Base-by-base conservation (phyloP, 2,888 invertebrate genomes). In the Nudaria mundana region DNA sequence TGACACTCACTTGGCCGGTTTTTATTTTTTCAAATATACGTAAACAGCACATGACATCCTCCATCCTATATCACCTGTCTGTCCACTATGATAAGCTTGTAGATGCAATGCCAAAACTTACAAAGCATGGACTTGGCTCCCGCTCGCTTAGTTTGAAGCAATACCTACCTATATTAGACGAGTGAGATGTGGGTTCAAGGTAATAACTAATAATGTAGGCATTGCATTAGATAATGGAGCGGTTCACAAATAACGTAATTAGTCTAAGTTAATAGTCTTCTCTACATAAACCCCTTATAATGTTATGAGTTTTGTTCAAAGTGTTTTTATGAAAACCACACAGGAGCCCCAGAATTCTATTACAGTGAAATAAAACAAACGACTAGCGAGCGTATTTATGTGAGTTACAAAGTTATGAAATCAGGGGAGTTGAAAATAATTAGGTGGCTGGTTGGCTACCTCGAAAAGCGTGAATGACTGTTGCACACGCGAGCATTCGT, bases 401-500 rank as follows among this genome's bases (percentile, higher is more conserved):
- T 64, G 60, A 63, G 56, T 61, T 58, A 63, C 62, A 64, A 75
- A 71, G 57, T 77, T 70, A 66, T 74, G 70, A 72, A 79, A 77
- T 75, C 69, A 63, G 62, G 67, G 64, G 62, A 75, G 68, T 66
- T 62, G 65, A 70, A 80, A 75, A 78, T 79, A 81, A 79, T 79
- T 78, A 80, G 72, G 69, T 71, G 66, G 64, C 67, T 66, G 48
- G 44, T 34, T 34, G 25, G 44, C 42, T 59, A 48, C 59, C 59
- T 64, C 54, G 63, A 66, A 63, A 73, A 71, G 72, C 73, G 73
- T 72, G 77, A 78, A 83, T 79, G 71, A 76, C 75, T 62, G 48
- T 45, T 66, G 64, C 63, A 62, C 84, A 84, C 84, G 84, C 83
- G 62, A 85, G 63, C 71, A 69, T 67, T 69, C 81, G 78, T 78